Evolutionary conservation across 2,888 invertebrate species (phyloP).

Genomic region (Heteromurus nitidus): DNA sequence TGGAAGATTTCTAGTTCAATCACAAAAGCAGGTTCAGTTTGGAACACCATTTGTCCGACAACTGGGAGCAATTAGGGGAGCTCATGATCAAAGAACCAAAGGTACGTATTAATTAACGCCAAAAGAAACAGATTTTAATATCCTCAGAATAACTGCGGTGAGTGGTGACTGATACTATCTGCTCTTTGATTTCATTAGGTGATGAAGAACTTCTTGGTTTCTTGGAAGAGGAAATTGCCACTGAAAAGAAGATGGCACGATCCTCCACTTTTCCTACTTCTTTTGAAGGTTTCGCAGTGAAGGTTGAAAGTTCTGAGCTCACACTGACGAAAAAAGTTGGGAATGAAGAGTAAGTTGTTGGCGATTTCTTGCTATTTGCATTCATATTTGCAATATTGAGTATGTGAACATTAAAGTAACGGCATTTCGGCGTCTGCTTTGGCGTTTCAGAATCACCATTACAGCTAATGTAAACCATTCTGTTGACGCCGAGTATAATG

Average conservation of each 20-base stretch:
- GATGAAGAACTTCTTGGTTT: slow-evolving; percentile 93
- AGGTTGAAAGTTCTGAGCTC: slow-evolving; percentile 89
- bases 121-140: neutral
- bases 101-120: slow-evolving; percentile 26
- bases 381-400: neutral
- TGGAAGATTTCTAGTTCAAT: slow-evolving; percentile 28
- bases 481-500: slow-evolving; percentile 84
- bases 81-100: slow-evolving; percentile 46
- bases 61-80: slow-evolving; percentile 32
- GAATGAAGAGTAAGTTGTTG: slow-evolving; percentile 79
- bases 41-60: neutral
- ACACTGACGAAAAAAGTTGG: slow-evolving; percentile 79
- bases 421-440: no score
- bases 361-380: neutral
- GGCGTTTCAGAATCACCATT: slow-evolving; percentile 81
- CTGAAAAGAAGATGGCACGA: slow-evolving; percentile 88
- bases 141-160: neutral
- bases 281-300: slow-evolving; percentile 88
- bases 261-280: slow-evolving; percentile 84
- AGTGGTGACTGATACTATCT: neutral
- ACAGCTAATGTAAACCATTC: slow-evolving; percentile 96
- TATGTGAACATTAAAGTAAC: no score
- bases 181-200: slow-evolving; percentile 77
- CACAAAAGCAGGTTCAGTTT: slow-evolving; percentile 31
- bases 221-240: slow-evolving; percentile 93